phyloP scores from a whole-genome alignment of 2,888 invertebrate species.

The Lycaena phlaeas region DNA sequence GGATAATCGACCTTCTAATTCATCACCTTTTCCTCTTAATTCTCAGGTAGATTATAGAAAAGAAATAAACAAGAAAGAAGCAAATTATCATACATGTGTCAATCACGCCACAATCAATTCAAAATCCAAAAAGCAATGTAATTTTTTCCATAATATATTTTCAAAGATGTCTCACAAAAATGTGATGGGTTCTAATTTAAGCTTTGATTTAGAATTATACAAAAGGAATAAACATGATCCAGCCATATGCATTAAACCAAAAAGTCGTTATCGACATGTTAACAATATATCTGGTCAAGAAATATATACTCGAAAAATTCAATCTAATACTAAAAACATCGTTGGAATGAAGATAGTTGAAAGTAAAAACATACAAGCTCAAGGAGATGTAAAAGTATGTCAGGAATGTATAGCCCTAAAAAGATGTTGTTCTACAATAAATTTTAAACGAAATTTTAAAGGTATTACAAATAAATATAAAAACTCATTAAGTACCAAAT shows the following conservation, averaged over 20 bases:
- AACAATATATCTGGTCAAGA: not conserved
- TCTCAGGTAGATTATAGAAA: not conserved
- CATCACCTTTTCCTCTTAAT: too few species aligned
- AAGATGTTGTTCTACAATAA: slow-evolving; percentile 10
- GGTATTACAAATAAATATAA: slow-evolving; percentile 5
- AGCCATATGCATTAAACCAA: not conserved
- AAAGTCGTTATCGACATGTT: too few species aligned
- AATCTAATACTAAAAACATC: not conserved
- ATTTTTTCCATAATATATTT: not conserved
- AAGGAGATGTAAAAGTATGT: not conserved
- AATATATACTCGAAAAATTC: not conserved
- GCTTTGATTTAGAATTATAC: slow-evolving; percentile 23
- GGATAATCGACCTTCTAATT: too few species aligned
- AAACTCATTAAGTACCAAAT: not conserved
- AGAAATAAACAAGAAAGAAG: not conserved
- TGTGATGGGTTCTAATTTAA: slow-evolving; percentile 21
- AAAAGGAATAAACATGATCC: slow-evolving; percentile 11
- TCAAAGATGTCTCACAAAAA: not conserved
- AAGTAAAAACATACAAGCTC: not conserved
- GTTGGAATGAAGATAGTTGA: not conserved
- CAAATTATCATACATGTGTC: not conserved
- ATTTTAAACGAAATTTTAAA: slow-evolving; percentile 8
- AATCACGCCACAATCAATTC: not conserved
- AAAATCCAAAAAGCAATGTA: not conserved
- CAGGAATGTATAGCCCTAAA: slow-evolving; percentile 4